Base-by-base conservation (phyloP, 2,797 vertebrate genomes). In the Chelonia mydas region DNA sequence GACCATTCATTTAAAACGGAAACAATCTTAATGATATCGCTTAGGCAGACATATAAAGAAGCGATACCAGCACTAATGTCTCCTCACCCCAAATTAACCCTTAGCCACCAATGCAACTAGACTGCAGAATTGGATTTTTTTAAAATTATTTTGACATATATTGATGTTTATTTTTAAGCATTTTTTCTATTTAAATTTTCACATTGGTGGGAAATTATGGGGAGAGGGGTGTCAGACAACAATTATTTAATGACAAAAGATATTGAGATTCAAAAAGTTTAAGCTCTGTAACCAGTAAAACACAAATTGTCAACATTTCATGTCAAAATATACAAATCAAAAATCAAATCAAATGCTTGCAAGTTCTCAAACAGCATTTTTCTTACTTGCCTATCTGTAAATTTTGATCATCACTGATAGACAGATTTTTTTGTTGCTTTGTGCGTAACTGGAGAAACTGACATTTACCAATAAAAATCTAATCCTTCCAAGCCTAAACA, bases 1-100 rank as follows among this genome's bases (percentile, higher is more conserved):
- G 79, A 21, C 1, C 7, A 72, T 72, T 91, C 11, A 82, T 86
- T 16, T 82, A 82, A 61, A 81, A 90, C 17, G 3, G 84, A 4
- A 87, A 49, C 45, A 83, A 68, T 2, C 54, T 83, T 25, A 77
- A 9, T 2, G 57, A 11, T 11, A 49, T 83, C 74, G 89, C 49
- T 49, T 2, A 51, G 17, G 65, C 12, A 89, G 91, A 91, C 90
- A 87, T 51, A 25, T 90, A 28, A 83, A 49, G 92, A 90, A 90
- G 33, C 0, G 10, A 55, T 61, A 84, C 7, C 61, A 1, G 1
- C 7, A 6, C 47, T 11, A 88, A 33, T 17, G 4, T 74, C 4
- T 10, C 11, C 19, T 1, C 37, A 65, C 8, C 31, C 55, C 13
- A 49, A 77, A 49, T 49, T 77, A 49, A 49, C 13, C 45, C 27